Percentiles rank a stretch among this genome's conserved stretches.
Evolutionary conservation across 2,113 vertebrate species (phyloP).

Genomic region (Menura novaehollandiae): DNA sequence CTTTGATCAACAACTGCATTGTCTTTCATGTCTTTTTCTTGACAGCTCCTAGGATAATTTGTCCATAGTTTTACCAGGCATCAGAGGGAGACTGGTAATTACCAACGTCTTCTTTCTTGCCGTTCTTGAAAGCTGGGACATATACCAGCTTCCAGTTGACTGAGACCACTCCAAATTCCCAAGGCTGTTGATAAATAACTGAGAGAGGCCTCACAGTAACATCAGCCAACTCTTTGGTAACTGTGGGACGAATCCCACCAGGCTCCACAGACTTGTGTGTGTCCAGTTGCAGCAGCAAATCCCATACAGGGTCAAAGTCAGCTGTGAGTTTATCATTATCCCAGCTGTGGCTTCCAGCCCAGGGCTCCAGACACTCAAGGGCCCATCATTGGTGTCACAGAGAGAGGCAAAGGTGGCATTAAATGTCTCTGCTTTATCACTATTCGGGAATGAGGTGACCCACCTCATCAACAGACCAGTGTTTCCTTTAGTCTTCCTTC

Average conservation of each 20-base stretch:
- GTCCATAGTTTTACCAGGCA: background rate
- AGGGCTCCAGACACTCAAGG: fast-evolving
- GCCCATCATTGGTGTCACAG: too few relatives aligned
- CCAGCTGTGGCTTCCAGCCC: background rate
- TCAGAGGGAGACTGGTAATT: background rate
- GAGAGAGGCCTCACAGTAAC: background rate
- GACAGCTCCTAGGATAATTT: background rate
- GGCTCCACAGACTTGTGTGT: fast-evolving
- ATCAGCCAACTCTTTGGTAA: background rate
- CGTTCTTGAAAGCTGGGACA: background rate
- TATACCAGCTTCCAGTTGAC: background rate
- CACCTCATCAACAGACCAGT: background rate
- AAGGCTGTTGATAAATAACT: background rate
- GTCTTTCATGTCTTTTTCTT: background rate
- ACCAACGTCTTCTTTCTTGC: background rate
- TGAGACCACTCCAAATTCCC: background rate
- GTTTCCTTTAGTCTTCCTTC: background rate
- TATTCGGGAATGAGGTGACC: background rate
- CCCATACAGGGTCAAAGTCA: background rate
- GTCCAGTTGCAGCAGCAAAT: background rate
- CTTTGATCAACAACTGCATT: fast-evolving
- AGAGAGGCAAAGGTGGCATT: background rate
- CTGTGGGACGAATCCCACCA: background rate
- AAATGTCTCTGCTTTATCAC: background rate
- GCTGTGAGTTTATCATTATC: background rate